Percentiles rank a stretch among this genome's conserved stretches.
Conservation (phyloP, 2,888 invertebrate genomes). For the Phoenoteleia sp. region DNA sequence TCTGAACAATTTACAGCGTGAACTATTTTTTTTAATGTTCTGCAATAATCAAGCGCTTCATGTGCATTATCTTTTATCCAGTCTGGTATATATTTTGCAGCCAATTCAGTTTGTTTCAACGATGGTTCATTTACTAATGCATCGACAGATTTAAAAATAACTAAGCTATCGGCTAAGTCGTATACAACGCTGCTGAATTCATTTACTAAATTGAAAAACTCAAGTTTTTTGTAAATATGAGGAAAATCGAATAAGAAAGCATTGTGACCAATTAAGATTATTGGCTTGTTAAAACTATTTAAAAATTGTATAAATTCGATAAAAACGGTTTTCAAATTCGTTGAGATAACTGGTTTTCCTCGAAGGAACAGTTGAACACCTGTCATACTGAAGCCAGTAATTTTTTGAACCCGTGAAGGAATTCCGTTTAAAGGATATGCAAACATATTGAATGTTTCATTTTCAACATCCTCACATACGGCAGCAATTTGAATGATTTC, state of each 20-base stretch:
- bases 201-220: background rate
- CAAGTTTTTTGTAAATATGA: conserved; percentile 10
- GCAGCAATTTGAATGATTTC: conserved; percentile 54
- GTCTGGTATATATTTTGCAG: conserved; percentile 16
- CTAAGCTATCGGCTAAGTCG: conserved; percentile 22
- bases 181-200: conserved; percentile 18
- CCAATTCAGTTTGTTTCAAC: conserved; percentile 30
- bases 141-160: background rate
- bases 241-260: conserved; percentile 32
- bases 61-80: background rate
- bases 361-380: conserved; percentile 29
- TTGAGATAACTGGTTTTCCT: conserved; percentile 1
- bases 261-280: conserved; percentile 48
- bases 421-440: conserved; percentile 29
- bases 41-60: conserved; percentile 31
- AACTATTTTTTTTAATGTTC: conserved; percentile 19
- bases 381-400: conserved; percentile 20
- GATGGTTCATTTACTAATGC: background rate
- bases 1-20: background rate
- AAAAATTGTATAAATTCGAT: conserved; percentile 24
- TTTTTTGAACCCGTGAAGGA: background rate
- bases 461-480: conserved; percentile 5
- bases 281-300: background rate
- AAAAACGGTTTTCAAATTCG: background rate
- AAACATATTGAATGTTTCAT: background rate